Conservation (phyloP, 2,888 invertebrate species). For the Teleogryllus oceanicus region DNA sequence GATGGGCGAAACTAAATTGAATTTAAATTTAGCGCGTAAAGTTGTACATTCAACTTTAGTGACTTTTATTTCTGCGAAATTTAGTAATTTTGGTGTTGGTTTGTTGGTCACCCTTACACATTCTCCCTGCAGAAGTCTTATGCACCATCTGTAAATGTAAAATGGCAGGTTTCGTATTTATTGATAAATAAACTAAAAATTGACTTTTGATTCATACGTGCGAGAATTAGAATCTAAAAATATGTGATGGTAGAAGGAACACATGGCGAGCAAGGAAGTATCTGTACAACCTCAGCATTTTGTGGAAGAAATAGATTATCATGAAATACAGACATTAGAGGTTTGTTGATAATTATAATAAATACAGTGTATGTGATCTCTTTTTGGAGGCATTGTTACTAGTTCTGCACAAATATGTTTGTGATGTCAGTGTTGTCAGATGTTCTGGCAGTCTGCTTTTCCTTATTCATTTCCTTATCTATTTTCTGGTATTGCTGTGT, state of each 20-base stretch:
- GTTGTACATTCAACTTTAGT: not conserved
- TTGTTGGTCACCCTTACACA: not conserved
- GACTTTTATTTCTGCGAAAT: not conserved
- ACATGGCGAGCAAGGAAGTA: conserved; percentile 44
- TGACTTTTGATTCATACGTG: not conserved
- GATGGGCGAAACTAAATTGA: no score
- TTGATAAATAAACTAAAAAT: conserved; percentile 21
- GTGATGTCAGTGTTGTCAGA: not conserved
- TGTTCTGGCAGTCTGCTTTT: no score
- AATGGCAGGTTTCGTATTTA: conserved; percentile 23
- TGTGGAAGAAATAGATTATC: conserved; percentile 74
- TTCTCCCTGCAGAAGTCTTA: not conserved
- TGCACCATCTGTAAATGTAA: conserved; percentile 6
- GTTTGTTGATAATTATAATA: conserved; percentile 48
- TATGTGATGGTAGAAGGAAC: conserved; percentile 42
- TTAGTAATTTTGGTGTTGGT: not conserved
- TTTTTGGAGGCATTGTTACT: not conserved
- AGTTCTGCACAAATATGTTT: not conserved
- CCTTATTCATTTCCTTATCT: no score
- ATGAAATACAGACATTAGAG: conserved; percentile 70
- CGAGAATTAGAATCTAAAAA: conserved; percentile 35
- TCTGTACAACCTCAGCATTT: conserved; percentile 51
- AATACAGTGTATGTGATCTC: not conserved
- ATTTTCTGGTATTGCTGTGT: no score
- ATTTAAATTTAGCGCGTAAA: no score